Evolutionary conservation across 2,888 invertebrate genomes (phyloP).

Genomic region (Halocaridina rubra): DNA sequence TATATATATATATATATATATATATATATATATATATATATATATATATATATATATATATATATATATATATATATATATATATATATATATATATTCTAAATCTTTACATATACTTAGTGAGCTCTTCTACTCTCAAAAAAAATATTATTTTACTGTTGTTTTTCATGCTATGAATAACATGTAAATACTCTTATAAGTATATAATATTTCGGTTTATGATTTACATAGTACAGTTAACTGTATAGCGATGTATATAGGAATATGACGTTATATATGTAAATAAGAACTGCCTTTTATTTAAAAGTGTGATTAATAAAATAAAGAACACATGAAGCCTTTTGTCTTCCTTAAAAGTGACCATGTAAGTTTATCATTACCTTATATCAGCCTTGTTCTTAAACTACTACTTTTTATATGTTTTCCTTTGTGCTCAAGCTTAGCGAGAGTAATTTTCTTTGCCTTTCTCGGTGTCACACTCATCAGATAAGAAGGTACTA

Average conservation of each 20-base stretch:
- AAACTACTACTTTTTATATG: no score
- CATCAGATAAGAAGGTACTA: no score
- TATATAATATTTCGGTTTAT: neutral
- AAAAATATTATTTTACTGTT: neutral
- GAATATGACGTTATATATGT: slow-evolving; percentile 7
- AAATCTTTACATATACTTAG: neutral
- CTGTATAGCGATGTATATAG: slow-evolving; percentile 18
- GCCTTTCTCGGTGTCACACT: no score
- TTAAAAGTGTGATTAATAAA: slow-evolving; percentile 32
- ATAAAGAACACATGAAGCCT: no score
- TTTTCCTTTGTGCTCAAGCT: no score
- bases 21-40: neutral
- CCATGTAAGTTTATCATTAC: no score
- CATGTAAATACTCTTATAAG: neutral
- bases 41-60: neutral
- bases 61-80: neutral
- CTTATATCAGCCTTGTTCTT: no score
- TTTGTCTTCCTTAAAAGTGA: no score
- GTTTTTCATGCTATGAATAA: neutral
- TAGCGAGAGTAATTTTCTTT: no score
- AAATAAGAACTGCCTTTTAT: slow-evolving; percentile 1
- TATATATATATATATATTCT: neutral
- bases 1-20: neutral
- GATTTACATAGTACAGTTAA: neutral
- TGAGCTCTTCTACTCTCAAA: neutral